Conservation (phyloP, 2,888 invertebrate genomes). For the Tigriopus californicus region DNA sequence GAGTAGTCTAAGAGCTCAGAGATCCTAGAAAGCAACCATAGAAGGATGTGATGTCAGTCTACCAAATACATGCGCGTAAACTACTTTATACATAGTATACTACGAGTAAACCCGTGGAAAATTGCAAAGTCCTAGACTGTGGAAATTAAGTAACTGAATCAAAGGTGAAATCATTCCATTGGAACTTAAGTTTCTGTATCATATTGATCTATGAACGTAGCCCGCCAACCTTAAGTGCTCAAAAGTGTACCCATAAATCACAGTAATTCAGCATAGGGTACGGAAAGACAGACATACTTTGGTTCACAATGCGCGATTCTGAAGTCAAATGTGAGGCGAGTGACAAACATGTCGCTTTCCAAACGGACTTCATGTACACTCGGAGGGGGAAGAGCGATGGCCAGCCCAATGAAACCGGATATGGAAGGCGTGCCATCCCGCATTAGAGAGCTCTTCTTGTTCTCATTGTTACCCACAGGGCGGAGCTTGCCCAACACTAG, state of each 20-base stretch:
- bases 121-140: not conserved
- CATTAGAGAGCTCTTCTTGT: conserved; percentile 28
- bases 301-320: conserved; percentile 93
- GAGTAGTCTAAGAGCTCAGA: conserved; percentile 79
- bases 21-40: conserved; percentile 54
- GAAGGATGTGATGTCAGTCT: no score
- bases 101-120: not conserved
- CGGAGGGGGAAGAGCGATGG: conserved; percentile 87
- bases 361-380: conserved; percentile 63
- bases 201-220: no score
- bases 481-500: conserved; percentile 73
- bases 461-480: conserved; percentile 39
- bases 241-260: no score
- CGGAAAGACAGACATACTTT: conserved; percentile 40
- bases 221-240: no score
- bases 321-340: conserved; percentile 84
- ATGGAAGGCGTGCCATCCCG: conserved; percentile 36
- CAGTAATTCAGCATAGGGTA: not conserved
- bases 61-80: no score
- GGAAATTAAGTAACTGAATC: not conserved
- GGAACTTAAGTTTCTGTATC: no score
- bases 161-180: no score
- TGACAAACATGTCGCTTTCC: conserved; percentile 48
- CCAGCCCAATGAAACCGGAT: conserved; percentile 81
- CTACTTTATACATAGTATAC: no score